Evolutionary conservation across 2,888 invertebrate genomes (phyloP).

Genomic region (Drosophila melanosoma): DNA sequence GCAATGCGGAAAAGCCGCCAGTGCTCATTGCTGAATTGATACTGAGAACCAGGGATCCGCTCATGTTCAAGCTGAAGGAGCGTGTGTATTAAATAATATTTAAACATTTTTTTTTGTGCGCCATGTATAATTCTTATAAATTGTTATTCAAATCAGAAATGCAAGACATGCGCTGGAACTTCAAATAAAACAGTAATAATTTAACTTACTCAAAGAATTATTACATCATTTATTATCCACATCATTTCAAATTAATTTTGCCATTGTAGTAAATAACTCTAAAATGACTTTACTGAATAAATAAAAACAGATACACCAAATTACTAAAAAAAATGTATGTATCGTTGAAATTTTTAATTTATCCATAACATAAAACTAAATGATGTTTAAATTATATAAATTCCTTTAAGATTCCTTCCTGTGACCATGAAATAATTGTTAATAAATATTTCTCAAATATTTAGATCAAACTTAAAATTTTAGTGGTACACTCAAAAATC

Average conservation of each 20-base stretch:
- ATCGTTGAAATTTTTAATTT: not conserved
- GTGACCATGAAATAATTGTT: not conserved
- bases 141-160: conserved; percentile 4
- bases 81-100: conserved; percentile 63
- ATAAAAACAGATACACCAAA: not conserved
- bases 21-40: conserved; percentile 82
- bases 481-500: not conserved
- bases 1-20: conserved; percentile 68
- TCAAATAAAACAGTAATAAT: not conserved
- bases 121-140: not conserved
- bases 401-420: not conserved
- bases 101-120: not conserved
- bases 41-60: conserved; percentile 82
- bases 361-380: not conserved
- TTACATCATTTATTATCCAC: not conserved
- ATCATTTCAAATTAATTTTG: not conserved
- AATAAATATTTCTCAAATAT: not conserved
- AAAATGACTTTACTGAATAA: not conserved
- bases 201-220: not conserved
- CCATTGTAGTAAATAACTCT: not conserved
- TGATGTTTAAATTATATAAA: not conserved
- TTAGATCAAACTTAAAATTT: not conserved
- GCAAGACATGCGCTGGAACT: not conserved
- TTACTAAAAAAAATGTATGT: not conserved
- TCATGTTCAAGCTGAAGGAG: conserved; percentile 81